Evolutionary conservation across 2,113 vertebrate species (phyloP).

Genomic region (Hippocampus guttulatus): DNA sequence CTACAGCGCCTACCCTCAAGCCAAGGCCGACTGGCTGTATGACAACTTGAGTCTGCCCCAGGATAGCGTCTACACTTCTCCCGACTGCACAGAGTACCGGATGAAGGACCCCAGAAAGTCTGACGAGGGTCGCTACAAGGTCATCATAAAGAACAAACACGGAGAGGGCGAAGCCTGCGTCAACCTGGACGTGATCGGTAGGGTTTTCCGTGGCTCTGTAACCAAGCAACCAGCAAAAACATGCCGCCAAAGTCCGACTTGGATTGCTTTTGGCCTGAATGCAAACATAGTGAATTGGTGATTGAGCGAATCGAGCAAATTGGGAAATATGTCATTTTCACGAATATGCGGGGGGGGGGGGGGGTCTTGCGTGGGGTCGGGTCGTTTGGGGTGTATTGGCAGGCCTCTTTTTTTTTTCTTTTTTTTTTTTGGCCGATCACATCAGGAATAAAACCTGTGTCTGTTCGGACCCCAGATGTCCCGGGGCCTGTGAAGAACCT

Average conservation of each 20-base stretch:
- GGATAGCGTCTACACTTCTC: constrained; percentile 81
- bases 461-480: constrained; percentile 73
- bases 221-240: not conserved
- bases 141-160: constrained; percentile 90
- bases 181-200: constrained; percentile 90
- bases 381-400: no score
- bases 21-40: constrained; percentile 90
- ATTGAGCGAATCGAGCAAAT: no score
- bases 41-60: constrained; percentile 76
- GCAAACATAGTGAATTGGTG: no score
- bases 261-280: no score
- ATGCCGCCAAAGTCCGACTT: no score
- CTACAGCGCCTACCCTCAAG: constrained; percentile 90
- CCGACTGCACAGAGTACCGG: constrained; percentile 84
- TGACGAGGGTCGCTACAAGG: constrained; percentile 86
- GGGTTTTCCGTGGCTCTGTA: constrained; percentile 28
- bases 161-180: constrained; percentile 91
- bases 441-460: not conserved
- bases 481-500: constrained; percentile 93
- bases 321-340: no score
- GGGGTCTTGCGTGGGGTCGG: no score
- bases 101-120: constrained; percentile 85
- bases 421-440: not conserved
- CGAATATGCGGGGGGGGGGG: no score
- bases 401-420: no score